These are phyloP conservation scores for Alouatta palliata DNA, from an alignment of 2,113 vertebrate species.

Conservation along the genomic window DNA sequence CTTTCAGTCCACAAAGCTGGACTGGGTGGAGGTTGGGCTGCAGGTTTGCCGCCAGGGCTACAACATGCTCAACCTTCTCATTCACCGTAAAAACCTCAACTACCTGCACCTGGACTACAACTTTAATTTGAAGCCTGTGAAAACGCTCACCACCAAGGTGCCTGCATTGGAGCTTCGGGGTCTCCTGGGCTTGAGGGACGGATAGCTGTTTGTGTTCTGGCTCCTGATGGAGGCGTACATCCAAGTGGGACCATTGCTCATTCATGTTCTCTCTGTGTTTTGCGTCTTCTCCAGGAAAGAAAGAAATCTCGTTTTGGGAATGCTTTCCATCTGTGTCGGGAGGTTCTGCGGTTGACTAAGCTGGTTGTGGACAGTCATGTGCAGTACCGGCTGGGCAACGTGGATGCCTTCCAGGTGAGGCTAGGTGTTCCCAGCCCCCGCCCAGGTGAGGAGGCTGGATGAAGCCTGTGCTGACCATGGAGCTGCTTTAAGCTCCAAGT, in stretches of 20 bases:
- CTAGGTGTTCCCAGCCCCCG: neutral
- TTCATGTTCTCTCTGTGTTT: neutral
- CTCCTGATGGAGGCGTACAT: neutral
- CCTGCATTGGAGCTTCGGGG: accelerated
- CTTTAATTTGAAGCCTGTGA: constrained; percentile 98
- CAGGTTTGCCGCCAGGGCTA: constrained; percentile 99
- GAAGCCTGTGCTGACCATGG: neutral
- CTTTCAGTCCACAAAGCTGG: constrained; percentile 99
- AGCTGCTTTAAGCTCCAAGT: neutral
- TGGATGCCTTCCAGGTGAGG: constrained; percentile 97
- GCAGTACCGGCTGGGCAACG: constrained; percentile 98
- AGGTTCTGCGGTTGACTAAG: constrained; percentile 97
- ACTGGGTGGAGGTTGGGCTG: constrained; percentile 98
- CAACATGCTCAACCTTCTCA: constrained; percentile 99
- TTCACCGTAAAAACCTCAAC: constrained; percentile 99
- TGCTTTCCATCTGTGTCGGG: constrained; percentile 97
- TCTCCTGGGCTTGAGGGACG: neutral
- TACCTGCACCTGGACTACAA: constrained; percentile 99
- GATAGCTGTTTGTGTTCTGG: neutral
- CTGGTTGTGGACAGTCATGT: constrained; percentile 99
- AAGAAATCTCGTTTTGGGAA: constrained; percentile 99
- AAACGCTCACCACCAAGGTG: constrained; percentile 99
- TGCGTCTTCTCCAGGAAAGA: constrained; percentile 87
- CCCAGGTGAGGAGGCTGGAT: neutral
- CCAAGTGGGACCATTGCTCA: neutral